phyloP scores from a whole-genome alignment of 2,797 vertebrate species.

The Lithobates pipiens region DNA sequence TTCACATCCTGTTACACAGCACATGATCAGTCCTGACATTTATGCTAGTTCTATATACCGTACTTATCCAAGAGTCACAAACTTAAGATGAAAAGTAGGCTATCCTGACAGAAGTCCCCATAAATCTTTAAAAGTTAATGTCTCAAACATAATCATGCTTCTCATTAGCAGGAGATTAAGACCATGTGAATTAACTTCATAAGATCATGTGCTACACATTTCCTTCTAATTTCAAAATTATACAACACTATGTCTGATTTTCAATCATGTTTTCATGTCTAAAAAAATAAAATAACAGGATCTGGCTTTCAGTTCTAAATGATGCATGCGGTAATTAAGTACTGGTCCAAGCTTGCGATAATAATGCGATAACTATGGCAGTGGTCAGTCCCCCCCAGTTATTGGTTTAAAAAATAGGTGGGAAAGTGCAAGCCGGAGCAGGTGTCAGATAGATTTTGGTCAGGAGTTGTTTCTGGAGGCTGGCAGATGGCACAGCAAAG shows the following conservation, averaged over 20 bases:
- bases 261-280: background rate
- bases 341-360: too few relatives aligned
- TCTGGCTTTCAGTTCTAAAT: too few relatives aligned
- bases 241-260: background rate
- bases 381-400: too few relatives aligned
- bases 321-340: too few relatives aligned
- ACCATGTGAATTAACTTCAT: conserved; percentile 38
- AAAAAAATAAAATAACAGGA: background rate
- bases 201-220: conserved; percentile 45
- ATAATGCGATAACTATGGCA: too few relatives aligned
- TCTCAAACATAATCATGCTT: conserved; percentile 49
- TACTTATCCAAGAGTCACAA: background rate
- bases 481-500: too few relatives aligned
- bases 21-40: background rate
- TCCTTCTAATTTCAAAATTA: background rate
- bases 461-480: too few relatives aligned
- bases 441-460: too few relatives aligned
- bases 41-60: background rate
- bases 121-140: background rate
- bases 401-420: too few relatives aligned
- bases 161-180: conserved; percentile 70
- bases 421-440: too few relatives aligned
- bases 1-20: background rate
- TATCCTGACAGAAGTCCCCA: conserved; percentile 8
- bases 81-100: background rate